Evolutionary conservation across 1,140 invertebrate genomes (phyloP), one percentile per base, ranked within the genome.

Genomic region (Patella vulgata): DNA sequence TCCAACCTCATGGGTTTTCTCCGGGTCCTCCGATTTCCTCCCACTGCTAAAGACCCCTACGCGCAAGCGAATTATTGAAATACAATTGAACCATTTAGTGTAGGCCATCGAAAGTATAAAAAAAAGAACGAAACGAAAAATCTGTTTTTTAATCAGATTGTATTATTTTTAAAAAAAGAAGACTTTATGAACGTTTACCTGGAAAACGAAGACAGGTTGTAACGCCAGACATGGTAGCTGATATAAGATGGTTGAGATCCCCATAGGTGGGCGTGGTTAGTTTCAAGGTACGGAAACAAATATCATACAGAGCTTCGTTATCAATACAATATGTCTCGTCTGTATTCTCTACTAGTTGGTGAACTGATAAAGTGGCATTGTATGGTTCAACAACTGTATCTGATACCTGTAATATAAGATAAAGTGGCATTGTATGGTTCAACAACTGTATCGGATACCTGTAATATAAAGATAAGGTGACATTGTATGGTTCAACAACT

Each of bases 231-330:
- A 88, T 88, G 91, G 25, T 85, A 86, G 8, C 92, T 81, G 77
- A 54, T 43, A 59, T 59, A 28, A 53, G 61, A 79, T 89, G 88
- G 72, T 89, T 89, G 43, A 89, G 69, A 68, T 89, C 87, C 47
- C 87, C 86, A 62, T 65, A 95, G 31, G 87, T 85, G 21, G 87
- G 87, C 55, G 89, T 92, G n/a, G 84, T 86, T 2, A 92, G 39
- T 43, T 71, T 17, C 89, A 93, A 52, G 71, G 93, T 96, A 11
- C 93, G 88, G 88, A 94, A 95, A 84, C 94, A 95, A 72, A 95
- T 95, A 81, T 95, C 93, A 77, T 95, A 95, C 17, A 96, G 86
- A 47, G 94, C 93, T 84, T 96, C 94, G 82, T 88, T 87, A 74
- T 88, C 87, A 70, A 87, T 87, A 63, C 86, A 87, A 68, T 80